Conservation (phyloP, 2,888 invertebrate genomes). For the Baccha elongata region DNA sequence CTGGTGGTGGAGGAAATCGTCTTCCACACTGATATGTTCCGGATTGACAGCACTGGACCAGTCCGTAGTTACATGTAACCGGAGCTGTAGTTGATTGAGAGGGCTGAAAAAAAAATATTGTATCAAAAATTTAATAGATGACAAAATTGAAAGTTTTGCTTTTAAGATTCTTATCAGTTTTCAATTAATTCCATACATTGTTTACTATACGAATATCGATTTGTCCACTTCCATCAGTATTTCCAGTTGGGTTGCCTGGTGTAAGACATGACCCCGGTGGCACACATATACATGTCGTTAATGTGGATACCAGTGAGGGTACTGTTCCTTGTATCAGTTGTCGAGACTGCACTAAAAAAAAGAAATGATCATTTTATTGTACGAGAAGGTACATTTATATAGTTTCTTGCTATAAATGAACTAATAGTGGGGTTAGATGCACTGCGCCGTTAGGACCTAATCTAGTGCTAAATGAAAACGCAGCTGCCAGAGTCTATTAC, state of each 20-base stretch:
- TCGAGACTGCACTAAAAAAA: constrained; percentile 28
- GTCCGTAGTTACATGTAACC: constrained; percentile 77
- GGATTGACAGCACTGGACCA: constrained; percentile 78
- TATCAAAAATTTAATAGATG: background rate
- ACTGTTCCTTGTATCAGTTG: constrained; percentile 55
- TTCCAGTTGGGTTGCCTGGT: constrained; percentile 74
- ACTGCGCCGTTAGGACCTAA: too few relatives aligned
- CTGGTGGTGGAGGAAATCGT: constrained; percentile 79
- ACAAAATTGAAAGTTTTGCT: background rate
- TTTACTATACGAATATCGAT: constrained; percentile 86
- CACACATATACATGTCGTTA: constrained; percentile 79
- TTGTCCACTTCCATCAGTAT: constrained; percentile 84
- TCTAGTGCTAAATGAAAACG: too few relatives aligned
- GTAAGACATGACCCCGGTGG: constrained; percentile 80
- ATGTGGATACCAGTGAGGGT: constrained; percentile 32
- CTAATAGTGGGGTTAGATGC: too few relatives aligned
- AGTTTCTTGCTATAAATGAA: too few relatives aligned
- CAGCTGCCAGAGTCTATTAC: too few relatives aligned
- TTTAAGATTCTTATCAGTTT: background rate
- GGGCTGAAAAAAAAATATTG: constrained; percentile 38
- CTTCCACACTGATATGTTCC: constrained; percentile 80
- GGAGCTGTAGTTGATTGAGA: constrained; percentile 61
- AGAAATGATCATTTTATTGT: too few relatives aligned
- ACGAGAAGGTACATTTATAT: too few relatives aligned
- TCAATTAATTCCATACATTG: constrained; percentile 81